Conservation (phyloP, 2,113 vertebrate genomes). For the Thunnus thynnus region DNA sequence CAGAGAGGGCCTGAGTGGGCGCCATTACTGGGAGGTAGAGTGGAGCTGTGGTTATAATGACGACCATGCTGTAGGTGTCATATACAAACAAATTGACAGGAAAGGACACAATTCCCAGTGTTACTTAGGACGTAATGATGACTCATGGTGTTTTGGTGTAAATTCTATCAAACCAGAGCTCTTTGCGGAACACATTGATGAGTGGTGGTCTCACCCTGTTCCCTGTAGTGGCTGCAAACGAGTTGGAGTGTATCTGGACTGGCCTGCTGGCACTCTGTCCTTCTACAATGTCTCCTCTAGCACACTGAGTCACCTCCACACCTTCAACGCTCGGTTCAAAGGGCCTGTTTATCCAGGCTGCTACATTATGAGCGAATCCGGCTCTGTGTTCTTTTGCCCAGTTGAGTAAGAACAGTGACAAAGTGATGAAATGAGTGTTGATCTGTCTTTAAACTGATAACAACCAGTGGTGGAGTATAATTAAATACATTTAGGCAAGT, state of each 20-base stretch:
- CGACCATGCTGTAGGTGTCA: background rate
- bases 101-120: rapidly evolving
- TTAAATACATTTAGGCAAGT: too few relatives aligned
- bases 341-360: background rate
- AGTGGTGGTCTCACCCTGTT: background rate
- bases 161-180: background rate
- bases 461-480: too few relatives aligned
- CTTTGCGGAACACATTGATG: too few relatives aligned
- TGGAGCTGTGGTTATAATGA: background rate
- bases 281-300: background rate
- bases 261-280: conserved; percentile 17
- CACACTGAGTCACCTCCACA: background rate
- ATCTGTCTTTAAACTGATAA: too few relatives aligned
- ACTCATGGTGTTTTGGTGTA: background rate
- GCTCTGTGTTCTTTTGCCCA: too few relatives aligned
- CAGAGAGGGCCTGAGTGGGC: too few relatives aligned
- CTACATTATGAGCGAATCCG: too few relatives aligned
- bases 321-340: background rate
- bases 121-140: rapidly evolving
- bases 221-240: background rate
- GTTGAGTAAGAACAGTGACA: too few relatives aligned
- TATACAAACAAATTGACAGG: background rate
- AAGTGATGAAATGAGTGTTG: too few relatives aligned
- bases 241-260: conserved; percentile 7
- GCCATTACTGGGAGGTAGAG: background rate